phyloP scores from a whole-genome alignment of 2,113 vertebrate species.

The Romanogobio albipinnatus region DNA sequence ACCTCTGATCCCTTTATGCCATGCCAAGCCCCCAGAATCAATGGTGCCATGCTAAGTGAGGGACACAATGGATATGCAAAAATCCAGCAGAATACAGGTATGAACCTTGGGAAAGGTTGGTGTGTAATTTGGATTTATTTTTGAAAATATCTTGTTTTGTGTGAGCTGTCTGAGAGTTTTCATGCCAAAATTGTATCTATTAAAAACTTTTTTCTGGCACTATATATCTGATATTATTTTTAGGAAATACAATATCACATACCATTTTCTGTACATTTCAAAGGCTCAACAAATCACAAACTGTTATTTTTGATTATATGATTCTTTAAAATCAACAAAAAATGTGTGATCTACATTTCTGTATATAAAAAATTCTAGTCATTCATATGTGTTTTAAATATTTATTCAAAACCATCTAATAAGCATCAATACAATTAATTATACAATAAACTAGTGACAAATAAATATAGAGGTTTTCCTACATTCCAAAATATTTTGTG shows the following conservation, averaged over 20 bases:
- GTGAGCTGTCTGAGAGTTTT: background rate
- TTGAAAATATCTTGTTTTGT: background rate
- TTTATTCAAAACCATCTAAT: background rate
- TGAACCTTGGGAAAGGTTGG: background rate
- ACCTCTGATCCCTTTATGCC: constrained; percentile 20
- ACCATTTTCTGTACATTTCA: background rate
- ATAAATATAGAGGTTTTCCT: background rate
- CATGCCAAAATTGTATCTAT: background rate
- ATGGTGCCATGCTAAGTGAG: constrained; percentile 58
- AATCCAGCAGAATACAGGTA: constrained; percentile 15
- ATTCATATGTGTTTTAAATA: background rate
- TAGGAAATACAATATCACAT: background rate
- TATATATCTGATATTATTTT: too few species aligned
- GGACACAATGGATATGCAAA: constrained; percentile 8
- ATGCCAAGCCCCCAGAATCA: constrained; percentile 66
- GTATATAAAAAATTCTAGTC: too few species aligned
- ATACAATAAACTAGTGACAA: background rate
- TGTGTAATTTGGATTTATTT: background rate
- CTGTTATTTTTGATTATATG: too few species aligned
- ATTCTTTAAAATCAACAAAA: too few species aligned
- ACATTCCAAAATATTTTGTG: too few species aligned
- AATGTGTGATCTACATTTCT: too few species aligned
- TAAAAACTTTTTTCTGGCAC: background rate
- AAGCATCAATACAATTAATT: background rate
- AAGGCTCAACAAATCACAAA: background rate